Conservation (phyloP, 2,113 vertebrate genomes). For the Stigmatopora nigra region DNA sequence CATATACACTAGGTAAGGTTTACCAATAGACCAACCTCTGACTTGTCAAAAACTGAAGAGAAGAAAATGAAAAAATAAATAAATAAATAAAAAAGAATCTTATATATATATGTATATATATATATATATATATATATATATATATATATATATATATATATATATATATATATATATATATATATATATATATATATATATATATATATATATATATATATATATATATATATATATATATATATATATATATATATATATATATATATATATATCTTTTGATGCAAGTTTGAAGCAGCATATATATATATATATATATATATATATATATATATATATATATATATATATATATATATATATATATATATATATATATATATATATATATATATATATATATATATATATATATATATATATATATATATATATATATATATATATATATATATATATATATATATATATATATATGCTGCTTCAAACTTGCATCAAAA, state of each 20-base stretch:
- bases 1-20: conserved; percentile 1
- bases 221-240: no score
- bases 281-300: no score
- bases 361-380: neutral
- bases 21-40: neutral
- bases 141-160: neutral
- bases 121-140: neutral
- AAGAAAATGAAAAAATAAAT: no score
- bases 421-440: no score
- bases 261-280: no score
- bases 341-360: neutral
- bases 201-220: neutral
- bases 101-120: neutral
- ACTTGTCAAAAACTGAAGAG: neutral
- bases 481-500: no score
- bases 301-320: neutral
- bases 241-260: no score
- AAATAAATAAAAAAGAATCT: no score
- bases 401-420: neutral
- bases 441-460: no score
- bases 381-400: neutral
- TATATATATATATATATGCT: no score
- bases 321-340: neutral
- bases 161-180: neutral
- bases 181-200: no score